A percentile compares a stretch with the other conserved stretches of the same genome.
Conservation (phyloP, 2,888 invertebrate species). For the Tanytarsus gracilentus region DNA sequence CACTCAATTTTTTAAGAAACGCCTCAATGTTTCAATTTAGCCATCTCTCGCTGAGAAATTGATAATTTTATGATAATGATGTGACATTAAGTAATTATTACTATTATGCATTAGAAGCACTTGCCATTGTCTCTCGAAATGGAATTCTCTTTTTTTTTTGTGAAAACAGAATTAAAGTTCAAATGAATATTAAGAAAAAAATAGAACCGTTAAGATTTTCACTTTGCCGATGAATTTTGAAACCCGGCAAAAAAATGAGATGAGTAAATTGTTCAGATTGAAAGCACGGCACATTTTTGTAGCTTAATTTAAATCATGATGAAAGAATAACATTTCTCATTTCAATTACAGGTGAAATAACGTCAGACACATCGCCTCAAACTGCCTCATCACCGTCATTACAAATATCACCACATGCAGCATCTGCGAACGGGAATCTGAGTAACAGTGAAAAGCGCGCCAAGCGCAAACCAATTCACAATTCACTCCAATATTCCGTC, state of each 20-base stretch:
- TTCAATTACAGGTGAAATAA: conserved; percentile 26
- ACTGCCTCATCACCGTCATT: conserved; percentile 28
- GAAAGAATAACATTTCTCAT: background rate
- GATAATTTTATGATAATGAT: conserved; percentile 17
- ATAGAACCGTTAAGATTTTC: conserved; percentile 9
- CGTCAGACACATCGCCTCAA: conserved; percentile 26
- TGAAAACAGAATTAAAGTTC: background rate
- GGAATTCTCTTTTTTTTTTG: background rate
- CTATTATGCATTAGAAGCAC: background rate
- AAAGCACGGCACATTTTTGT: background rate
- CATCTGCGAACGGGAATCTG: conserved; percentile 23
- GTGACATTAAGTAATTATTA: background rate
- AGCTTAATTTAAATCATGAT: conserved; percentile 6
- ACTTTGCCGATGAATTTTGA: background rate
- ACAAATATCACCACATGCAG: conserved; percentile 26
- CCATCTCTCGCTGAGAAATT: background rate
- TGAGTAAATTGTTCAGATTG: no score
- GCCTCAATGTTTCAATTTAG: no score
- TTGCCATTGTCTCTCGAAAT: background rate
- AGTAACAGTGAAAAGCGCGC: conserved; percentile 27
- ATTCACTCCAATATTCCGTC: conserved; percentile 24
- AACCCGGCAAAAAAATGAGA: no score
- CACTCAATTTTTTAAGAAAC: no score
- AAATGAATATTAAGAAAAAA: background rate
- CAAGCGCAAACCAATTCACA: conserved; percentile 28